Evolutionary conservation across 2,797 vertebrate species (phyloP).

Genomic region (Sarcoramphus papa): DNA sequence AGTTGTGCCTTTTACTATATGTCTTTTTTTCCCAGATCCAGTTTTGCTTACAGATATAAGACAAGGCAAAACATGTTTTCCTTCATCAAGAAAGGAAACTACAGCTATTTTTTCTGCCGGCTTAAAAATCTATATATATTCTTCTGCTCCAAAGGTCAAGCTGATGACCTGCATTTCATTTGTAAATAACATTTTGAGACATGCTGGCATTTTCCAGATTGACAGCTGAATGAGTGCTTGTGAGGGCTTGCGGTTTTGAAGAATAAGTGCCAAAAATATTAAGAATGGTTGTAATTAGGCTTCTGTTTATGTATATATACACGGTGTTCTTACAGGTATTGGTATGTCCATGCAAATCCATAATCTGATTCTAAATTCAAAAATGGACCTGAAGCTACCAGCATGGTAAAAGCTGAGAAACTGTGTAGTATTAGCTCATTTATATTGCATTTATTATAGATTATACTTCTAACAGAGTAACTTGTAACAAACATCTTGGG

Average conservation of each 20-base stretch:
- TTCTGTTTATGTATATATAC: neutral
- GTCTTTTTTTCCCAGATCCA: constrained; percentile 42
- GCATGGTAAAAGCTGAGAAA: neutral
- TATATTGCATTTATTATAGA: neutral
- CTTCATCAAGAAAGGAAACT: constrained; percentile 48
- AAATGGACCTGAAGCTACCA: neutral
- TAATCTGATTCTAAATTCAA: neutral
- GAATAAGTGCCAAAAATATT: neutral
- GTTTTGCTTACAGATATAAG: constrained; percentile 22
- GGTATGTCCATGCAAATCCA: neutral
- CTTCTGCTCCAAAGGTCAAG: neutral
- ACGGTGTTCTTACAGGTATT: neutral
- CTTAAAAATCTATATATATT: neutral
- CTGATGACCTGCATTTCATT: neutral
- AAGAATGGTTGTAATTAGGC: neutral
- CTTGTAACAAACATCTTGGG: neutral
- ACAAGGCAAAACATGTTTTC: constrained; percentile 69
- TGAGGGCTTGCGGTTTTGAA: neutral
- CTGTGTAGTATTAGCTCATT: neutral
- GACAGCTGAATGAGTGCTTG: neutral
- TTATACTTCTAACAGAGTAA: neutral
- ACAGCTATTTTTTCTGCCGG: constrained; percentile 8
- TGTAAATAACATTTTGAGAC: constrained; percentile 2
- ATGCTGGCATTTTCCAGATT: neutral
- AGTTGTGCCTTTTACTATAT: constrained; percentile 44